A percentile compares a stretch with the other conserved stretches of the same genome.
Evolutionary conservation across 2,888 invertebrate genomes (phyloP).

Genomic region (Cephus sareptanus): DNA sequence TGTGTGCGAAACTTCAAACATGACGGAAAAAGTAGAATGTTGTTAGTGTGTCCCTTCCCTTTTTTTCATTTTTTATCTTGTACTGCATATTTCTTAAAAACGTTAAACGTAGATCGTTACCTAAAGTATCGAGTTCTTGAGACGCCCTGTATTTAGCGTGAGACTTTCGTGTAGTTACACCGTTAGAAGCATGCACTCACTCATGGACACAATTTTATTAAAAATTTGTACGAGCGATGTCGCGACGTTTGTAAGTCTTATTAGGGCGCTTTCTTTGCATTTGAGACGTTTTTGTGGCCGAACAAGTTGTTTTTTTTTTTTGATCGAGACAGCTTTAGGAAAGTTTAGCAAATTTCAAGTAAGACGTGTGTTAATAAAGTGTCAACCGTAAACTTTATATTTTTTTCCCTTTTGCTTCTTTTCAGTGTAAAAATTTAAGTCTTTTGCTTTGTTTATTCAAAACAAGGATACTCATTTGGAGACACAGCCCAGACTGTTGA

Average conservation of each 20-base stretch:
- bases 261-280: not conserved
- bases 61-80: not conserved
- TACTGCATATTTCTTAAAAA: not conserved
- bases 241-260: not conserved
- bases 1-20: not conserved
- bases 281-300: not conserved
- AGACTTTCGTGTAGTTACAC: not conserved
- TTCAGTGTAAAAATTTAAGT: not conserved
- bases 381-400: conserved; percentile 2
- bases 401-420: not conserved
- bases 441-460: not conserved
- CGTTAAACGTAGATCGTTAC: not conserved
- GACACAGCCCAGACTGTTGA: conserved; percentile 52
- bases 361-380: conserved; percentile 16
- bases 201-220: not conserved
- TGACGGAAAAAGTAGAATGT: not conserved
- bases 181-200: not conserved
- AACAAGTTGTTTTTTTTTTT: not conserved
- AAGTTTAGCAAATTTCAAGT: conserved; percentile 11
- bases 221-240: not conserved
- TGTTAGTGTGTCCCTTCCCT: not conserved
- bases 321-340: not conserved
- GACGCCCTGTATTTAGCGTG: not conserved
- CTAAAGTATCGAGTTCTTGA: not conserved
- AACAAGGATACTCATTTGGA: not conserved